These are phyloP conservation scores for Microplitis demolitor DNA, from an alignment of 1,140 invertebrate genomes.

Conservation along the genomic window DNA sequence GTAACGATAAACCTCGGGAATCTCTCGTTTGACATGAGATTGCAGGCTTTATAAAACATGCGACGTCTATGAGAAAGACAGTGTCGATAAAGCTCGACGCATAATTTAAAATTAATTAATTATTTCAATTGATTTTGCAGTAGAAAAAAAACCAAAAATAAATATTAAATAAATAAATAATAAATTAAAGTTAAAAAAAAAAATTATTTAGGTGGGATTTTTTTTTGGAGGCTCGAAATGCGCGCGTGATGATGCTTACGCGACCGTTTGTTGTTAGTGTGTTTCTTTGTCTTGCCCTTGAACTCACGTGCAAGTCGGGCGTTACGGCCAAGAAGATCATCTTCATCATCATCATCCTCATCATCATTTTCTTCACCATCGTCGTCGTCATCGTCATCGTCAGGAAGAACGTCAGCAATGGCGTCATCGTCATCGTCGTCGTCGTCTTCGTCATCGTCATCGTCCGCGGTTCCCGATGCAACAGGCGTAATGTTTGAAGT, in stretches of 20 bases:
- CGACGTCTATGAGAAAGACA: no score
- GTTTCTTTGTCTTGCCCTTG: conserved; percentile 67
- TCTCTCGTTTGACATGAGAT: conserved; percentile 1
- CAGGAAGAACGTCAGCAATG: conserved; percentile 61
- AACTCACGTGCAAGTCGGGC: conserved; percentile 80
- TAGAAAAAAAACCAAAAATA: conserved; percentile 3
- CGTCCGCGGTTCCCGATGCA: conserved; percentile 59
- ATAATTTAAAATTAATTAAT: not conserved
- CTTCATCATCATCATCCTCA: conserved; percentile 70
- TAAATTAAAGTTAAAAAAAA: not conserved
- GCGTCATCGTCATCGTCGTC: conserved; percentile 44
- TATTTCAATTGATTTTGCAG: no score
- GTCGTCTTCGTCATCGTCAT: conserved; percentile 64
- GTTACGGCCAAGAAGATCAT: conserved; percentile 69
- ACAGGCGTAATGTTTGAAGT: conserved; percentile 33
- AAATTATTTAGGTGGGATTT: conserved; percentile 23
- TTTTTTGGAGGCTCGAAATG: conserved; percentile 20
- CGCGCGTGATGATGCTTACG: conserved; percentile 25
- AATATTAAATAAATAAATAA: conserved; percentile 2
- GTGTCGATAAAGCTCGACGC: no score
- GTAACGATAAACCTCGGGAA: not conserved
- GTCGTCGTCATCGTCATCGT: conserved; percentile 69
- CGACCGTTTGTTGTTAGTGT: conserved; percentile 42
- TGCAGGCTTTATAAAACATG: no score
- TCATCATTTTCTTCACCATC: conserved; percentile 78